Conservation (phyloP, 1,140 invertebrate genomes). For the Habropoda laboriosa region DNA sequence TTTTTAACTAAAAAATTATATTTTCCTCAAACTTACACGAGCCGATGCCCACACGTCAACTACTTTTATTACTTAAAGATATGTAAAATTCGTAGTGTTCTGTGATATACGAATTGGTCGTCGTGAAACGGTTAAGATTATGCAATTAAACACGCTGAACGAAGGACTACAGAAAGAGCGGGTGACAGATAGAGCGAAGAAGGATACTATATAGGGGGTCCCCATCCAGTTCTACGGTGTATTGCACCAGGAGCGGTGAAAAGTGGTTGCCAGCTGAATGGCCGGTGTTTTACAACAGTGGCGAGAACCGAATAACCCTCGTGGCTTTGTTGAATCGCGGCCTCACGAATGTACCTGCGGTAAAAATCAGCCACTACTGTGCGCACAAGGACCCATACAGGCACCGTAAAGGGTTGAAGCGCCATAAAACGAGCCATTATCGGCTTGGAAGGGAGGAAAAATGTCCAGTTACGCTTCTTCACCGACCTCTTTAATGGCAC, state of each 20-base stretch:
- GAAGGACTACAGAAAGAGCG: neutral
- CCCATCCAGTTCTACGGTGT: slow-evolving; percentile 57
- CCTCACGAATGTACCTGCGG: slow-evolving; percentile 52
- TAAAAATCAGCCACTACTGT: slow-evolving; percentile 52
- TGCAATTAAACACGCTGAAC: too few species aligned
- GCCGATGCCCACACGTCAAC: too few species aligned
- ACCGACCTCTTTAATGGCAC: neutral
- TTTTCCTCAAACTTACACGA: too few species aligned
- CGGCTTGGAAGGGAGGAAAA: neutral
- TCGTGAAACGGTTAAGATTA: too few species aligned
- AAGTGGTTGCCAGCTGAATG: slow-evolving; percentile 73
- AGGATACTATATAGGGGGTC: slow-evolving; percentile 41
- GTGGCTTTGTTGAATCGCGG: slow-evolving; percentile 62
- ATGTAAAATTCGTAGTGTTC: too few species aligned
- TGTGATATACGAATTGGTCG: too few species aligned
- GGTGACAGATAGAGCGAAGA: slow-evolving; percentile 23
- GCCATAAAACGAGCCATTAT: slow-evolving; percentile 59
- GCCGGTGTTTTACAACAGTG: slow-evolving; percentile 76
- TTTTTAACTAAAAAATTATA: too few species aligned
- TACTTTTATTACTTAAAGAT: too few species aligned
- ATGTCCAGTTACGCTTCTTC: slow-evolving; percentile 5
- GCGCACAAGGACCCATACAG: neutral
- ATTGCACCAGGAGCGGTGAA: slow-evolving; percentile 66
- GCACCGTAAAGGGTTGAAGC: slow-evolving; percentile 60
- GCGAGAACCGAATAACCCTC: slow-evolving; percentile 65